Percentiles rank a stretch among this genome's conserved stretches.
These are phyloP conservation scores for Penaeus indicus DNA, from an alignment of 1,140 invertebrate genomes.

Conservation along the genomic window DNA sequence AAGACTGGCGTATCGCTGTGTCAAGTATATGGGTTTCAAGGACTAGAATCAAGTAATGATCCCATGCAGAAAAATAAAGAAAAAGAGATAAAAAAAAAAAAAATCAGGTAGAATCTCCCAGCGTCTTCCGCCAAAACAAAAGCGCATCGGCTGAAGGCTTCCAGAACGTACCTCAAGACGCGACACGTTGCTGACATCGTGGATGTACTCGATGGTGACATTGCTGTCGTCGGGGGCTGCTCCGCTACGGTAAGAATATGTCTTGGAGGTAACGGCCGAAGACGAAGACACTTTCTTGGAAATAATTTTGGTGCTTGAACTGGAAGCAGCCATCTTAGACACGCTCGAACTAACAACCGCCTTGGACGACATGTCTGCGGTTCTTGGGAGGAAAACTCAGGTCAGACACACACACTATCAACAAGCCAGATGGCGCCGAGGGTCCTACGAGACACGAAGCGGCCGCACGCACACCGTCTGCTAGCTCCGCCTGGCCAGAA, in stretches of 20 bases:
- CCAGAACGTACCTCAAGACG: slow-evolving; percentile 46
- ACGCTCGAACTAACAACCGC: slow-evolving; percentile 21
- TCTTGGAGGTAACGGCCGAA: slow-evolving; percentile 41
- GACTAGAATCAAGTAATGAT: no score
- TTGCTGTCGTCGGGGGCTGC: slow-evolving; percentile 37
- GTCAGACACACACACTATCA: slow-evolving; percentile 27
- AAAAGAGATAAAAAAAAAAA: no score
- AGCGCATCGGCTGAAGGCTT: no score
- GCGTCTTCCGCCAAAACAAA: no score
- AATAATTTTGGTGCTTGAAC: slow-evolving; percentile 21
- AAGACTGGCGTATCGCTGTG: no score
- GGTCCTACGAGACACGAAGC: slow-evolving; percentile 42
- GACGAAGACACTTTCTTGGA: slow-evolving; percentile 16
- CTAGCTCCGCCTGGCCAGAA: slow-evolving; percentile 46
- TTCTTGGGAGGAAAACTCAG: slow-evolving; percentile 8
- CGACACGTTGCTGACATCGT: slow-evolving; percentile 32
- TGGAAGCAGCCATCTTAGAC: background rate
- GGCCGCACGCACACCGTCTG: slow-evolving; percentile 47
- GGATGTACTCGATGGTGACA: slow-evolving; percentile 55
- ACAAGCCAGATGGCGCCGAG: slow-evolving; percentile 19
- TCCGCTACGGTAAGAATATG: slow-evolving; percentile 49
- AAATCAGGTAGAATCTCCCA: no score
- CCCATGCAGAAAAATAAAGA: no score
- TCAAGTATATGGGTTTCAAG: no score
- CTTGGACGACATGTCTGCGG: slow-evolving; percentile 42